Evolutionary conservation across 2,113 vertebrate genomes (phyloP), one percentile per base, ranked within the genome.

Genomic region (Maccullochella peelii): DNA sequence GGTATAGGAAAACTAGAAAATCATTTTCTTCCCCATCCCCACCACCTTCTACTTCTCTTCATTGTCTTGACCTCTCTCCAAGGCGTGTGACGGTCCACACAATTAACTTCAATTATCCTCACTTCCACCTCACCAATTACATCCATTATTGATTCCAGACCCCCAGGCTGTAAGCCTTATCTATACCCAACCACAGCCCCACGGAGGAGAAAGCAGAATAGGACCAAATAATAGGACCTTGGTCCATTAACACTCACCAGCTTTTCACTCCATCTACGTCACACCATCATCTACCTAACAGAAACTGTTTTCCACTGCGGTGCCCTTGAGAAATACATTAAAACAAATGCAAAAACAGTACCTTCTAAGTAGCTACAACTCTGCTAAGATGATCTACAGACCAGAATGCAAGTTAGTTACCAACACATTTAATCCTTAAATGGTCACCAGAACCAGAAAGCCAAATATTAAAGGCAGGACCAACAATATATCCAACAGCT

Each of bases 81-180:
- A 86, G 80, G 73, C 73, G 80, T 61, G 76, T 65, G 63, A 89
- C 76, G 18, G 80, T 84, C 84, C 83, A 91, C 82, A 92, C 91
- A 93, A 94, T 94, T 94, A 94, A 76, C 88, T 91, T 92, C 87
- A 95, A 94, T 94, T 94, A 95, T 94, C 89, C 90, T 90, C 91
- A 94, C 91, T 95, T 94, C 90, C 91, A 91, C 86, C 86, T 93
- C 89, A 93, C 91, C 93, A 94, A 92, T 95, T 92, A 93, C 75
- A 87, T 81, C 70, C 79, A 73, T 85, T 94, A 95, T 95, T 93
- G 94, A 95, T 94, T 93, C 78, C 74, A 79, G 87, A 83, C 77
- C 86, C 86, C 75, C 47, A 40, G 85, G 83, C 92, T 82, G 50
- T 74, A 82, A 79, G 80, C 78, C 90, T 91, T 94, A 94, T 94